Conservation (phyloP, 2,797 vertebrate species). For the Acanthurus leucopareius region DNA sequence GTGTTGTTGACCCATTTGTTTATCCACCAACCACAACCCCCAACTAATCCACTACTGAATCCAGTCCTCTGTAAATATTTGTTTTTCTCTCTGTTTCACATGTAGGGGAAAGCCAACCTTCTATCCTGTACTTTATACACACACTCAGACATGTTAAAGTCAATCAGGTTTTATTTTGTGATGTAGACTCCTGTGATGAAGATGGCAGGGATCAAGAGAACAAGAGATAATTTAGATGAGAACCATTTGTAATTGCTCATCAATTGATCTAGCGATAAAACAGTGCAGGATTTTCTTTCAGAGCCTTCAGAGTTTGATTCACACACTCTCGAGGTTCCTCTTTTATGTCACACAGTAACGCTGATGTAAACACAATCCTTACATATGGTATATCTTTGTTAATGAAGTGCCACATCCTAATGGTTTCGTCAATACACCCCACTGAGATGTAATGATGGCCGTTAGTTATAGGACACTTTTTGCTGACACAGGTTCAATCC, state of each 20-base stretch:
- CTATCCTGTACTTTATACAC: neutral
- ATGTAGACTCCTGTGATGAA: neutral
- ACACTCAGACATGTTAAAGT: neutral
- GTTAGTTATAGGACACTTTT: neutral
- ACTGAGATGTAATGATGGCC: slow-evolving; percentile 1
- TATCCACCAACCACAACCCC: slow-evolving; percentile 4
- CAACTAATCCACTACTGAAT: slow-evolving; percentile 9
- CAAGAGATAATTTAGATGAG: neutral
- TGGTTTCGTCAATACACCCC: slow-evolving; percentile 13
- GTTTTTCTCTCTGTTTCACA: neutral
- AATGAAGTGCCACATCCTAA: slow-evolving; percentile 14
- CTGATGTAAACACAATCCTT: slow-evolving; percentile 16
- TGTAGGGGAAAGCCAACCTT: neutral
- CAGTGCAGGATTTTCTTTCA: neutral
- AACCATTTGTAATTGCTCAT: neutral
- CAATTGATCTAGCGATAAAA: slow-evolving; percentile 1
- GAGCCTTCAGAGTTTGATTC: neutral
- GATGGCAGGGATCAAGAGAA: neutral
- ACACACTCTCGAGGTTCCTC: neutral
- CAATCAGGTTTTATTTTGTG: neutral
- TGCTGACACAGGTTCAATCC: slow-evolving; percentile 1
- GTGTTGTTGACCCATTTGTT: neutral
- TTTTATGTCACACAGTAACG: neutral
- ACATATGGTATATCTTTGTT: neutral
- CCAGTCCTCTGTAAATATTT: slow-evolving; percentile 1